These are phyloP conservation scores for Aethes cnicana DNA, from an alignment of 2,888 invertebrate species.

Conservation along the genomic window DNA sequence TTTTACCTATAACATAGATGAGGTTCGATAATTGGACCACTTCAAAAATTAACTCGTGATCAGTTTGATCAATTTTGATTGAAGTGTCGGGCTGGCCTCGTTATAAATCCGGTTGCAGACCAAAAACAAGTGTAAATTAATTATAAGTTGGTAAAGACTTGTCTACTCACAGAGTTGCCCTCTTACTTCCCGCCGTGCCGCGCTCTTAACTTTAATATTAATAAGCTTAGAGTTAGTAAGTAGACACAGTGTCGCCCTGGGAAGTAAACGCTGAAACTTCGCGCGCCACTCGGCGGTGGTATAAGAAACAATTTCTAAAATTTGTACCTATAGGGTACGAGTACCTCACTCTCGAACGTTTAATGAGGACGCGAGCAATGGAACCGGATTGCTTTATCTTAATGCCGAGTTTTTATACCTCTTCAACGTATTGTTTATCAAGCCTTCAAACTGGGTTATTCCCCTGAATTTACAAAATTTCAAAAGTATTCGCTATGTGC, in stretches of 20 bases:
- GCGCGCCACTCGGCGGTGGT: not conserved
- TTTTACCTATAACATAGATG: too few relatives aligned
- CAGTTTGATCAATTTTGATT: constrained; percentile 42
- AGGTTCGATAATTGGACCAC: too few relatives aligned
- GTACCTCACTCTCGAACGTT: constrained; percentile 4
- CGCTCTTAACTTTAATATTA: constrained; percentile 49
- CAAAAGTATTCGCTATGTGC: too few relatives aligned
- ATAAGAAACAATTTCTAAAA: constrained; percentile 2
- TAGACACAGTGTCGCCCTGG: constrained; percentile 30
- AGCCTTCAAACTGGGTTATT: too few relatives aligned
- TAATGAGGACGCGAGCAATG: not conserved
- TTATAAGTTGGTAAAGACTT: constrained; percentile 47
- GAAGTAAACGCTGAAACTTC: constrained; percentile 21
- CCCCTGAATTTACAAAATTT: too few relatives aligned
- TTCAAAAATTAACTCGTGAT: constrained; percentile 46
- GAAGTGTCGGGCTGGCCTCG: constrained; percentile 30
- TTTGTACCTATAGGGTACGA: constrained; percentile 17
- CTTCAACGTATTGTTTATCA: too few relatives aligned
- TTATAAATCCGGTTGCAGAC: constrained; percentile 40
- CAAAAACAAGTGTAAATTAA: constrained; percentile 53
- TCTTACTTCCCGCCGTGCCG: constrained; percentile 42
- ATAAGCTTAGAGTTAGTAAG: constrained; percentile 45
- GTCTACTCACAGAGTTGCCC: constrained; percentile 39
- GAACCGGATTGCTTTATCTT: not conserved
- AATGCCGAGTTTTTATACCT: not conserved